Conservation (phyloP, 1,140 invertebrate species). For the Dolichoris vasculosae region DNA sequence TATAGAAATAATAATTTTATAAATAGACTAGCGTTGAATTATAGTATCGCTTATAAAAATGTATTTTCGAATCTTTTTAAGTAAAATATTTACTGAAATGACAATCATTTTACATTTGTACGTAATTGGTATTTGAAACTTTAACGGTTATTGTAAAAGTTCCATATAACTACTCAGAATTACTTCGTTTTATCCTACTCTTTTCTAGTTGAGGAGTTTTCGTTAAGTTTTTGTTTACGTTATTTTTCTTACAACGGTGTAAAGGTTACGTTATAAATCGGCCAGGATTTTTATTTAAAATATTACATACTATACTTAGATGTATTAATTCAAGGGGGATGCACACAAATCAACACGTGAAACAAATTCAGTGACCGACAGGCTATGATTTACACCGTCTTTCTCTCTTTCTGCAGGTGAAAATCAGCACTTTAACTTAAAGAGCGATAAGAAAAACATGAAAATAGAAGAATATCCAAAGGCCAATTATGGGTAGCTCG, state of each 20-base stretch:
- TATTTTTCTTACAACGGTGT: not conserved
- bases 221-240: not conserved
- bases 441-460: not conserved
- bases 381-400: not conserved
- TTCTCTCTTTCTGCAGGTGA: not conserved
- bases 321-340: not conserved
- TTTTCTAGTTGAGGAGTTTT: not conserved
- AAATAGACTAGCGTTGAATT: too few species aligned
- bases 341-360: not conserved
- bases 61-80: too few species aligned
- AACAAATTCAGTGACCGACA: slow-evolving; percentile 8
- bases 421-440: not conserved
- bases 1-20: too few species aligned
- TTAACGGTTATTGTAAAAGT: not conserved
- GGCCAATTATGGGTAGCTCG: not conserved
- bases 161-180: not conserved
- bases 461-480: not conserved
- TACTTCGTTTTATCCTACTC: not conserved
- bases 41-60: too few species aligned
- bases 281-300: not conserved
- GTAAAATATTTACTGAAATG: too few species aligned
- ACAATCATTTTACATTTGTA: too few species aligned
- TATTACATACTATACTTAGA: not conserved
- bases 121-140: not conserved
- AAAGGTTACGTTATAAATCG: not conserved